Evolutionary conservation across 1,140 invertebrate species (phyloP).

Genomic region (Riptortus pedestris): DNA sequence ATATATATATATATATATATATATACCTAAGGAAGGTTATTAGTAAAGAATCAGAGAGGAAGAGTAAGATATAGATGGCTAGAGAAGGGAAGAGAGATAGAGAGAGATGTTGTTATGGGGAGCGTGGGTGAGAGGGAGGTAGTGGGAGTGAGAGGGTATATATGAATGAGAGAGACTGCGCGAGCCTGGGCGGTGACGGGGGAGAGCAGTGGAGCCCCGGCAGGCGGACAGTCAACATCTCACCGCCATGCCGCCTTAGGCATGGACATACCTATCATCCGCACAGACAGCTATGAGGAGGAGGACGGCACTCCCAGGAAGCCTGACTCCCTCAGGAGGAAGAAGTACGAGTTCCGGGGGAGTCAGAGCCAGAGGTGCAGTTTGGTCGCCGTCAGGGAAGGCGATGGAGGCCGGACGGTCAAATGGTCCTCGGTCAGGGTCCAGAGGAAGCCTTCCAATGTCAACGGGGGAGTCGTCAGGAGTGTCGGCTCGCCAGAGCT

Average conservation of each 20-base stretch:
- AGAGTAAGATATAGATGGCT: too few species aligned
- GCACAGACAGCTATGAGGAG: slow-evolving; percentile 27
- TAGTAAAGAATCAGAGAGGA: too few species aligned
- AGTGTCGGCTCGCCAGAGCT: slow-evolving; percentile 21
- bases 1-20: too few species aligned
- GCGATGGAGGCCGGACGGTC: slow-evolving; percentile 26
- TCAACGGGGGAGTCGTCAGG: slow-evolving; percentile 30
- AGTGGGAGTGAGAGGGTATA: background rate
- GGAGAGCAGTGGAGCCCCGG: background rate
- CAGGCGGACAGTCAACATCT: background rate
- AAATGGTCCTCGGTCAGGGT: slow-evolving; percentile 31
- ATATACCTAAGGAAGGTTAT: too few species aligned
- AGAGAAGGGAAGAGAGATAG: background rate
- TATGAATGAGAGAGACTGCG: background rate
- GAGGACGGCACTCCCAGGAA: background rate
- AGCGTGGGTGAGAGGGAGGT: background rate
- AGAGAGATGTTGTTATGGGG: background rate
- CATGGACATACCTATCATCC: slow-evolving; percentile 32
- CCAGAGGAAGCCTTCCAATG: slow-evolving; percentile 27
- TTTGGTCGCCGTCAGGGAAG: slow-evolving; percentile 28
- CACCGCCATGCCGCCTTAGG: background rate
- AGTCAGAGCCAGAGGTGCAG: slow-evolving; percentile 29
- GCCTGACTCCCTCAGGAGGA: background rate
- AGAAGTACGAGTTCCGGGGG: slow-evolving; percentile 31
- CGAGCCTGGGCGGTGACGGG: background rate